A percentile compares a stretch with the other conserved stretches of the same genome.
Conservation (phyloP, 2,113 vertebrate genomes). For the Chloropsis cyanopogon region DNA sequence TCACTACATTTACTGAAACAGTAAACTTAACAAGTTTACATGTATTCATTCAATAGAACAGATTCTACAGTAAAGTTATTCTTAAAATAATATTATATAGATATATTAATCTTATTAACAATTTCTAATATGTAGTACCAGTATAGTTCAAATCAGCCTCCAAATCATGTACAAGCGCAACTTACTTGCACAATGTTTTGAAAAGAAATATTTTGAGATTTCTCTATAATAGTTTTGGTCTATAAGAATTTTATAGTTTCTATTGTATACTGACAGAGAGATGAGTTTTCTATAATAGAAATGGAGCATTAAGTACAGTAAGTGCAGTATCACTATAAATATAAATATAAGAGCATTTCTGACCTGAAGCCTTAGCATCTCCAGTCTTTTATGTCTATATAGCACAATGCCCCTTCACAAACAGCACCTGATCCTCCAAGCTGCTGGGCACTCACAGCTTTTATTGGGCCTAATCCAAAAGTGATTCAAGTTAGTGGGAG, state of each 20-base stretch:
- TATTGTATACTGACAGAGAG: neutral
- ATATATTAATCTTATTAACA: neutral
- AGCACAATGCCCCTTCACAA: neutral
- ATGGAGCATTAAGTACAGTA: neutral
- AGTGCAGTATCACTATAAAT: neutral
- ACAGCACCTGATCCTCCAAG: neutral
- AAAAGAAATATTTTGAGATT: neutral
- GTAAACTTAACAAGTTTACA: neutral
- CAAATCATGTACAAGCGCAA: neutral
- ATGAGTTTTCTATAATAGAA: neutral
- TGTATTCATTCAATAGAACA: neutral
- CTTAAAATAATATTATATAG: neutral
- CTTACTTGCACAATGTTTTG: neutral
- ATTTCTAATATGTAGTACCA: neutral
- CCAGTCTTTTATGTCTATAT: neutral
- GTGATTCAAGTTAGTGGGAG: neutral
- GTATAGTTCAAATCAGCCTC: neutral
- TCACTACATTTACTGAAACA: neutral
- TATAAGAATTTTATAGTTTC: neutral
- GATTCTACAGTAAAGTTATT: neutral
- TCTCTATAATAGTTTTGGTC: neutral
- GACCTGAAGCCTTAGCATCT: neutral
- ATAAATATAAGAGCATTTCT: neutral
- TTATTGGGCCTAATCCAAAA: neutral
- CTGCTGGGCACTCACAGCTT: neutral